Evolutionary conservation across 2,113 vertebrate genomes (phyloP).

Genomic region (Myxocyprinus asiaticus): DNA sequence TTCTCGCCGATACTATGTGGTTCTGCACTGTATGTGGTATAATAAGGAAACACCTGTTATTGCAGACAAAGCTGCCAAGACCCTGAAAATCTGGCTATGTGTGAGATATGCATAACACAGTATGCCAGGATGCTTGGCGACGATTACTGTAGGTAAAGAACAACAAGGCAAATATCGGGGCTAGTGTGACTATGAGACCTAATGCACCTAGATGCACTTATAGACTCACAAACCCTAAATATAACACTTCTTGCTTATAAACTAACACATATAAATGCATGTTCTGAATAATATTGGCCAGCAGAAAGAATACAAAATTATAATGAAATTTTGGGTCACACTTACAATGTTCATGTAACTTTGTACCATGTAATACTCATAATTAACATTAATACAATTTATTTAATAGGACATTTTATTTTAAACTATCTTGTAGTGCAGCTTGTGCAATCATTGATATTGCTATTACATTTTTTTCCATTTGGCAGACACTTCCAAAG

Average conservation of each 20-base stretch:
- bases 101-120: slow-evolving; percentile 31
- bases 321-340: no score
- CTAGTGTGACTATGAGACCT: neutral
- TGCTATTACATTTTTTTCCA: no score
- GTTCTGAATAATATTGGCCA: neutral
- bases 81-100: slow-evolving; percentile 15
- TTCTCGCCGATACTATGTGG: neutral
- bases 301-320: no score
- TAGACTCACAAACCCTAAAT: neutral
- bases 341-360: no score
- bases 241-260: neutral
- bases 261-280: neutral
- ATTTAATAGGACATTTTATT: no score
- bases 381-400: no score
- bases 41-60: slow-evolving; percentile 59
- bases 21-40: slow-evolving; percentile 40
- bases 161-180: neutral
- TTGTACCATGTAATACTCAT: no score
- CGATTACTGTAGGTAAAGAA: neutral
- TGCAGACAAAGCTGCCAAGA: slow-evolving; percentile 54
- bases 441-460: no score
- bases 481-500: no score
- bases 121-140: slow-evolving; percentile 7
- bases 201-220: neutral
- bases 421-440: no score